Evolutionary conservation across 2,113 vertebrate genomes (phyloP).

Genomic region (Maccullochella peelii): DNA sequence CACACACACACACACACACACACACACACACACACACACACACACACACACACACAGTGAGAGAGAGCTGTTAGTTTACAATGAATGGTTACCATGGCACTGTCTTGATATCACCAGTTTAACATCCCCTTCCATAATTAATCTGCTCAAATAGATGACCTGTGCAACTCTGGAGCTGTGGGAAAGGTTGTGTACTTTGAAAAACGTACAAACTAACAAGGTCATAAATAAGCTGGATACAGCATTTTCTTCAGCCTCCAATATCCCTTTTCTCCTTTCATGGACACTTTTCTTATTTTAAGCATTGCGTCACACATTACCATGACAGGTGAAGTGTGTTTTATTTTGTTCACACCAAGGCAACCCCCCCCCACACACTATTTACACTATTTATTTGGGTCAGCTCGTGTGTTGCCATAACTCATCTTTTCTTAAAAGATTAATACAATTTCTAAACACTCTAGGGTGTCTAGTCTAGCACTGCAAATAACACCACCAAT

Average conservation of each 20-base stretch:
- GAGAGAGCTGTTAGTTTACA: constrained; percentile 19
- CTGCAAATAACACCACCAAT: background rate
- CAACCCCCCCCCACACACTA: background rate
- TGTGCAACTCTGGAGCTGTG: constrained; percentile 52
- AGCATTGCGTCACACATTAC: constrained; percentile 5
- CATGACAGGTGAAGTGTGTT: constrained; percentile 4
- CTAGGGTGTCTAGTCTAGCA: background rate
- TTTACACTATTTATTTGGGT: constrained; percentile 40
- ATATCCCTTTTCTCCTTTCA: constrained; percentile 24
- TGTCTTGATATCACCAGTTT: constrained; percentile 62
- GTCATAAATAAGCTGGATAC: constrained; percentile 63
- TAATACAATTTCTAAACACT: background rate
- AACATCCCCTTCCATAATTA: constrained; percentile 75
- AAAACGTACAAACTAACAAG: constrained; percentile 78
- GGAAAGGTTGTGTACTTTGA: constrained; percentile 57
- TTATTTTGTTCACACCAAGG: constrained; percentile 4
- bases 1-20: constrained; percentile 4
- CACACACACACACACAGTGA: background rate
- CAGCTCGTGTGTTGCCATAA: background rate
- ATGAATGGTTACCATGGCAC: constrained; percentile 37
- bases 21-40: background rate
- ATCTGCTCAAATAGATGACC: constrained; percentile 74
- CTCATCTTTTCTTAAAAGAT: constrained; percentile 7
- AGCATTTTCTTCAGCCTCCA: constrained; percentile 58
- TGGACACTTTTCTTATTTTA: constrained; percentile 22